Evolutionary conservation across 2,888 invertebrate genomes (phyloP).

Genomic region (Nomada ferruginata): DNA sequence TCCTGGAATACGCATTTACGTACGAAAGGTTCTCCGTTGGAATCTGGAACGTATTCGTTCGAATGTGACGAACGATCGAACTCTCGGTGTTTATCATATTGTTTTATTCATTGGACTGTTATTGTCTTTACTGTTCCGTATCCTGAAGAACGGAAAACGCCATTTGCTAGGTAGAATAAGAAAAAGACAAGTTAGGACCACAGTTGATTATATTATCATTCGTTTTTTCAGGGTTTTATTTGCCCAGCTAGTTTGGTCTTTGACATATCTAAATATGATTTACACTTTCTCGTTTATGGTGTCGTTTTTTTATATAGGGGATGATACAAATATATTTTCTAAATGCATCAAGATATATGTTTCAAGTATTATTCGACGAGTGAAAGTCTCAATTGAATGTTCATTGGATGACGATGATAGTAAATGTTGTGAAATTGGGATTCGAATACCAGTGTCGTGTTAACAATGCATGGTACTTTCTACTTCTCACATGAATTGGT

Average conservation of each 20-base stretch:
- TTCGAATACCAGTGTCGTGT: neutral
- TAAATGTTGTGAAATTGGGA: slow-evolving; percentile 1
- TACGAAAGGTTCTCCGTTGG: slow-evolving; percentile 45
- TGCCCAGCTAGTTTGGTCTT: neutral
- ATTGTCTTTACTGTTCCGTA: slow-evolving; percentile 60
- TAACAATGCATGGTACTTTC: slow-evolving; percentile 15
- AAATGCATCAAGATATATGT: too few species aligned
- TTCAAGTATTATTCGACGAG: neutral
- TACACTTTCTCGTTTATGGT: neutral
- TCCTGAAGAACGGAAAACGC: slow-evolving; percentile 32
- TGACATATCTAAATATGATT: slow-evolving; percentile 16
- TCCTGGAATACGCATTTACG: slow-evolving; percentile 51
- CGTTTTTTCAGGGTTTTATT: neutral
- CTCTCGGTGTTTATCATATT: slow-evolving; percentile 65
- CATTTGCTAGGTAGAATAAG: slow-evolving; percentile 32
- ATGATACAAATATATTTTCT: too few species aligned
- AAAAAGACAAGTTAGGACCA: slow-evolving; percentile 30
- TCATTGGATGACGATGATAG: neutral
- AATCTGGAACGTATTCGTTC: slow-evolving; percentile 68
- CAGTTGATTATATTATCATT: slow-evolving; percentile 5
- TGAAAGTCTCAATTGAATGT: neutral
- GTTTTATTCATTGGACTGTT: slow-evolving; percentile 68
- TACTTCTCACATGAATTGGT: slow-evolving; percentile 17
- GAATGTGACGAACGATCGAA: slow-evolving; percentile 68
- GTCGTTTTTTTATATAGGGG: too few species aligned